Evolutionary conservation across 2,888 invertebrate species (phyloP).

Genomic region (Psylliodes chrysocephalus): DNA sequence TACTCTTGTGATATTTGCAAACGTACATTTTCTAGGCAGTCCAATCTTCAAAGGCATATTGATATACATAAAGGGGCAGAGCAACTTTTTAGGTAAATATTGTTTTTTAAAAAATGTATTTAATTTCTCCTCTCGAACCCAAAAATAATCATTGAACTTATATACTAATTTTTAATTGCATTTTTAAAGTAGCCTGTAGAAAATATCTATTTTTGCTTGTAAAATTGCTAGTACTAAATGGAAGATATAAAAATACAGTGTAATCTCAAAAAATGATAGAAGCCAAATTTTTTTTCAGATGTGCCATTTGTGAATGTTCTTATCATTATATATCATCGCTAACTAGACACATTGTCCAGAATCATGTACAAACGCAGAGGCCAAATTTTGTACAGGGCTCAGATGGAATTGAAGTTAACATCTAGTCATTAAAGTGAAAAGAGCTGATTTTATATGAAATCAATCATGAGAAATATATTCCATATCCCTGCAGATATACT

Average conservation of each 20-base stretch:
- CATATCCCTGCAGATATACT: too few relatives aligned
- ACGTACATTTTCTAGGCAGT: slow-evolving; percentile 58
- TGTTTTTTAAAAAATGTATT: too few relatives aligned
- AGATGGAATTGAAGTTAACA: neutral
- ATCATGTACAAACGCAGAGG: slow-evolving; percentile 49
- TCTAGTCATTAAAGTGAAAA: neutral
- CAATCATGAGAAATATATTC: too few relatives aligned
- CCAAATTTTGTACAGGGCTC: neutral
- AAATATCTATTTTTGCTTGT: too few relatives aligned
- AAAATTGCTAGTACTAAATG: too few relatives aligned
- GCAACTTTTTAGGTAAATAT: slow-evolving; percentile 48
- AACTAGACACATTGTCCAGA: slow-evolving; percentile 60
- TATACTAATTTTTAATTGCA: too few relatives aligned
- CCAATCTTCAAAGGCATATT: slow-evolving; percentile 57
- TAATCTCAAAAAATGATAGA: too few relatives aligned
- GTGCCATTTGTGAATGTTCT: slow-evolving; percentile 59
- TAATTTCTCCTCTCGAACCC: too few relatives aligned
- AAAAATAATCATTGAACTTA: too few relatives aligned
- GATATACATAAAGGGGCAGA: slow-evolving; percentile 56
- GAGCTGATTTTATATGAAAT: too few relatives aligned
- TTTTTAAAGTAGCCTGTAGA: too few relatives aligned
- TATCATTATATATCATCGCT: slow-evolving; percentile 60
- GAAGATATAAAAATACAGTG: too few relatives aligned
- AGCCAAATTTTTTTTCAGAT: slow-evolving; percentile 52
- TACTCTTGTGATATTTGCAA: slow-evolving; percentile 55